Base-by-base conservation (phyloP, 2,797 vertebrate species). In the Acrossocheilus fasciatus region DNA sequence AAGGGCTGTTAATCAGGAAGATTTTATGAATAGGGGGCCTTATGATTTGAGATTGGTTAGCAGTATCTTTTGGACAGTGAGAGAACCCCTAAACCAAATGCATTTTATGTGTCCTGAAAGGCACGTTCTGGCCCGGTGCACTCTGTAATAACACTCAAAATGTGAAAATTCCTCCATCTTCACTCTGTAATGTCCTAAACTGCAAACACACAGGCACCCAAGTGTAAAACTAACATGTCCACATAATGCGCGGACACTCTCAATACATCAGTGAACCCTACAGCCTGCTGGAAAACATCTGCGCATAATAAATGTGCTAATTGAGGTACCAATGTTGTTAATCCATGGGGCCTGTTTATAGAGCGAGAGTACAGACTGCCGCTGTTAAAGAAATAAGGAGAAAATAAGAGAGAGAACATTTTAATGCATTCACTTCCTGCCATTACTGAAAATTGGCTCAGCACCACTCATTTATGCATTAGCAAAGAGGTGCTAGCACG, bases 401-500 rank as follows among this genome's bases (percentile, higher is more conserved):
- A 41, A 41, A 72, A 72, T 34, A 57, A 50, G 30, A 64, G 43
- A 50, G 57, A 75, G 69, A 34, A 45, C 3, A 34, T 73, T 59
- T 15, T 34, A 62, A 74, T 73, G 17, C 68, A 8, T 83, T 30
- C 57, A 10, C 9, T 75, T 50, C 57, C 57, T 76, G 82, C 43
- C 41, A 83, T 83, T 74, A 83, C 54, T 74, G 41, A 74, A 74
- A 83, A 74, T 83, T 62, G 41, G 81, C 39, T 50, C 70, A 41
- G 57, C 72, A 26, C 72, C 43, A 45, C 4, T 76, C 72, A 26
- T 66, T 84, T 66, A 26, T 66, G 20, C 43, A 84, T 76, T 76
- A 66, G 30, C 57, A 76, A 84, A 68, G 57, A 45, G 30, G 5
- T 84, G 14, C 30, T 68, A 76, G 52, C 82, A 64, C 2, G 1